Conservation (phyloP, 2,113 vertebrate genomes). For the Capra hircus region DNA sequence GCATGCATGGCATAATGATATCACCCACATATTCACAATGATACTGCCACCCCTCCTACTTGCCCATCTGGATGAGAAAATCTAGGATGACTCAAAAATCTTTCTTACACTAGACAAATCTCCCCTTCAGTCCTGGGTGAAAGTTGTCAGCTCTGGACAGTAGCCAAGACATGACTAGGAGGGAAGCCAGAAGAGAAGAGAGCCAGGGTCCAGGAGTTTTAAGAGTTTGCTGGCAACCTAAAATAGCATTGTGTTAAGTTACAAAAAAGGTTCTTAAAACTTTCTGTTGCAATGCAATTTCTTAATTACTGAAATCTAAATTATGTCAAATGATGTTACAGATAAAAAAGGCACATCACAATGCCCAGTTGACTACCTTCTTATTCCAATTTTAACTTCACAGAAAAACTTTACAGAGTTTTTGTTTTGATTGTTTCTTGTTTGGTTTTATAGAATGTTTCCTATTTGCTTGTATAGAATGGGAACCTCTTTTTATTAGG, state of each 20-base stretch:
- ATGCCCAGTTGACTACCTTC: not conserved
- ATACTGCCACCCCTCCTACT: conserved; percentile 68
- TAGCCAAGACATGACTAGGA: conserved; percentile 83
- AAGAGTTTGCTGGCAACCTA: conserved; percentile 78
- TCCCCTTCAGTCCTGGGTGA: conserved; percentile 79
- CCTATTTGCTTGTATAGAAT: conserved; percentile 24
- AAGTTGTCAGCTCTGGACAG: conserved; percentile 84
- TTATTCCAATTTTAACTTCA: conserved; percentile 29
- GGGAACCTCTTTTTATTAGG: conserved; percentile 19
- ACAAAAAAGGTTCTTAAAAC: conserved; percentile 69
- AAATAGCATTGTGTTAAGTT: conserved; percentile 77
- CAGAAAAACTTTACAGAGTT: not conserved
- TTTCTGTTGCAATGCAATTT: conserved; percentile 65
- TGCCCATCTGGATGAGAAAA: conserved; percentile 81
- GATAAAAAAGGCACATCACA: not conserved
- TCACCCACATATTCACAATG: conserved; percentile 68
- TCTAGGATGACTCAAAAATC: conserved; percentile 81
- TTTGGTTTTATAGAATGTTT: conserved; percentile 40
- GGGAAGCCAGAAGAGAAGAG: conserved; percentile 79
- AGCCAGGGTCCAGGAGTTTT: conserved; percentile 70
- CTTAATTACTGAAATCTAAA: conserved; percentile 68
- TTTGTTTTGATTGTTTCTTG: conserved; percentile 13
- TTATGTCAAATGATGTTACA: conserved; percentile 39
- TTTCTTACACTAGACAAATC: conserved; percentile 80
- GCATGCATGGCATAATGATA: conserved; percentile 78